Percentiles rank a stretch among this genome's conserved stretches.
phyloP scores from a whole-genome alignment of 2,797 vertebrate genomes.

The Tokudaia tokunoshimensis region DNA sequence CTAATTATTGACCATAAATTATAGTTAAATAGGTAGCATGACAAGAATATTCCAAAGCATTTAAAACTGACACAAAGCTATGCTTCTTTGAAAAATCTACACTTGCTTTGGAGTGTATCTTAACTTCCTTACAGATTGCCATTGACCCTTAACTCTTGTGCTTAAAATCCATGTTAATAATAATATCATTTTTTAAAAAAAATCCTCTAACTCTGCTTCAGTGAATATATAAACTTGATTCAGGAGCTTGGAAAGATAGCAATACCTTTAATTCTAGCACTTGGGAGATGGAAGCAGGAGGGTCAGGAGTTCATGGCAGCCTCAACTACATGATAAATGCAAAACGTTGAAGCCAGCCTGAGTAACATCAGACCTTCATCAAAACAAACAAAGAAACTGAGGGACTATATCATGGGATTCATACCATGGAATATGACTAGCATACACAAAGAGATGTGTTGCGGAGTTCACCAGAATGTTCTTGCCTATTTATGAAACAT shows the following conservation, averaged over 20 bases:
- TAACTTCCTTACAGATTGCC: neutral
- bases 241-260: neutral
- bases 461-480: conserved; percentile 33
- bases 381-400: neutral
- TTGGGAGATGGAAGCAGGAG: neutral
- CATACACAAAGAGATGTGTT: conserved; percentile 20
- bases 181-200: neutral
- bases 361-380: neutral
- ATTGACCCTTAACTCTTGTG: neutral
- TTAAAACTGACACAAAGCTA: conserved; percentile 44
- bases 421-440: conserved; percentile 19
- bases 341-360: neutral
- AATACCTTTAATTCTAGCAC: neutral
- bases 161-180: neutral
- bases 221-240: neutral
- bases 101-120: neutral
- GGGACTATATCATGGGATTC: conserved; percentile 4
- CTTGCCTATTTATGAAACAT: conserved; percentile 25
- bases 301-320: neutral
- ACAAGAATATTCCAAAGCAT: conserved; percentile 37
- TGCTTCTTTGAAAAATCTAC: neutral
- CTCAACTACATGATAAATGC: neutral
- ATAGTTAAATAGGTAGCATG: neutral
- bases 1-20: conserved; percentile 31
- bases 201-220: neutral